Conservation (phyloP, 1,140 invertebrate genomes). For the Ooceraea biroi region DNA sequence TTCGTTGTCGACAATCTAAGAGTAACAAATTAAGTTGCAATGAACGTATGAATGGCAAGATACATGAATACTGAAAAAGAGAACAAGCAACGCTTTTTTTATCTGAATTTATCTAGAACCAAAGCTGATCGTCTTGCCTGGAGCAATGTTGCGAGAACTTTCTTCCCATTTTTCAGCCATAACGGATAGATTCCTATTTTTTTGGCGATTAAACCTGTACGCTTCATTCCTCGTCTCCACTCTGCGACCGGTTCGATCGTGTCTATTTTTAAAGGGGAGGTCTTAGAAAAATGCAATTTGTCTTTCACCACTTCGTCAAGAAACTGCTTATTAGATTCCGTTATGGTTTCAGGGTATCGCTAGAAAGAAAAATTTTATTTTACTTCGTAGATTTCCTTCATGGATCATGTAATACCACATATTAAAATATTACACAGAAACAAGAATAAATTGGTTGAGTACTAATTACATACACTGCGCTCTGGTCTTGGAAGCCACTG, state of each 20-base stretch:
- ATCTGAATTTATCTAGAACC: too few relatives aligned
- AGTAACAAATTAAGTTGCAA: conserved; percentile 39
- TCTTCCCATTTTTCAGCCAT: conserved; percentile 95
- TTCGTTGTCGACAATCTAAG: conserved; percentile 97
- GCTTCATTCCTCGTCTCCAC: conserved; percentile 89
- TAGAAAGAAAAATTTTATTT: conserved; percentile 79
- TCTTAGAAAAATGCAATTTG: conserved; percentile 86
- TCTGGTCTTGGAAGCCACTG: conserved; percentile 87
- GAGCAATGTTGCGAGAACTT: conserved; percentile 92
- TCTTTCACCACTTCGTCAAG: conserved; percentile 92
- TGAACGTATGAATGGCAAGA: not conserved
- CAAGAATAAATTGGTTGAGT: conserved; percentile 36
- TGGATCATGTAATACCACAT: conserved; percentile 15
- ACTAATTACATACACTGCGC: conserved; percentile 83
- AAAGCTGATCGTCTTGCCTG: conserved; percentile 89
- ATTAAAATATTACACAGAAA: conserved; percentile 58
- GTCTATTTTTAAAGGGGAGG: conserved; percentile 86
- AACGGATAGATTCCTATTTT: conserved; percentile 98
- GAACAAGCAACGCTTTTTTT: not conserved
- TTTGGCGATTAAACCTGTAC: conserved; percentile 95
- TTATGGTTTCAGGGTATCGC: conserved; percentile 90
- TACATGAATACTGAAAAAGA: conserved; percentile 22
- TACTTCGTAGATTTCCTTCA: conserved; percentile 11
- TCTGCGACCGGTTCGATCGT: conserved; percentile 87
- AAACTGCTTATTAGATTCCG: conserved; percentile 93